Percentiles rank a stretch among this genome's conserved stretches.
Evolutionary conservation across 2,113 vertebrate species (phyloP).

Genomic region (Lophotis ruficrista): DNA sequence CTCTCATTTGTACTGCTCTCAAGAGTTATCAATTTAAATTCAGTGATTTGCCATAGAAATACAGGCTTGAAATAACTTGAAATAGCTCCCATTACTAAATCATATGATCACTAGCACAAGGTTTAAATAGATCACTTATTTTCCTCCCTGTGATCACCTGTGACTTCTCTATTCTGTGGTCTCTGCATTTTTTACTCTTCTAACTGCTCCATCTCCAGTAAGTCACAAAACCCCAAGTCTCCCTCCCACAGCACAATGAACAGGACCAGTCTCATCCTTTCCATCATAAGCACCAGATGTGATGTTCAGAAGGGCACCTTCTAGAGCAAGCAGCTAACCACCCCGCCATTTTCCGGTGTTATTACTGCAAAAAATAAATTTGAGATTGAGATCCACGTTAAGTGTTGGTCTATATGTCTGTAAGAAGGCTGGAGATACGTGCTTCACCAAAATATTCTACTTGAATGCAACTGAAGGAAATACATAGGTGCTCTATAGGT

Average conservation of each 20-base stretch:
- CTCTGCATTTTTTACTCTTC: neutral
- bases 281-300: neutral
- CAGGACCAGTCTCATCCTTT: neutral
- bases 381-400: neutral
- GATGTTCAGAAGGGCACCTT: neutral
- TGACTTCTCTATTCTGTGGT: neutral
- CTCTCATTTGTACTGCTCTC: slow-evolving; percentile 38
- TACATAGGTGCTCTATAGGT: neutral
- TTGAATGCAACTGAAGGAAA: neutral
- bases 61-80: slow-evolving; percentile 12
- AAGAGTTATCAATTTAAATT: slow-evolving; percentile 39
- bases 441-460: neutral
- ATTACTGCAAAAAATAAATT: neutral
- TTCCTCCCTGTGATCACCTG: neutral
- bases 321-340: neutral
- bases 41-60: slow-evolving; percentile 24
- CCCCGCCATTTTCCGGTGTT: neutral
- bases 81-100: slow-evolving; percentile 16
- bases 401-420: neutral
- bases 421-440: neutral
- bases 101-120: neutral
- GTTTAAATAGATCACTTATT: neutral
- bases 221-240: neutral
- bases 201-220: neutral
- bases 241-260: neutral